phyloP scores from a whole-genome alignment of 1,140 invertebrate species.

The Calosoma granatense region DNA sequence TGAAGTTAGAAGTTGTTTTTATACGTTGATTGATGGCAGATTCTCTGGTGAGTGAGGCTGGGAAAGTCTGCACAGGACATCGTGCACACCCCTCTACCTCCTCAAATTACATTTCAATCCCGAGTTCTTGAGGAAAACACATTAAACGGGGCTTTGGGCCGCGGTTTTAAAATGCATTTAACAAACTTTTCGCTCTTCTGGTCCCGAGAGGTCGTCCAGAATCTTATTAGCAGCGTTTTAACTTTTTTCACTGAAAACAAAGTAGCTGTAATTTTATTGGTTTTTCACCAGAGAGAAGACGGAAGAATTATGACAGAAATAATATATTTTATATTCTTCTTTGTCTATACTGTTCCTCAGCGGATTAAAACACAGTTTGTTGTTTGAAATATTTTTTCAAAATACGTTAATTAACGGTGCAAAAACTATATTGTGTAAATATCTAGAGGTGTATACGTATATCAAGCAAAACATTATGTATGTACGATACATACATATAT shows the following conservation, averaged over 20 bases:
- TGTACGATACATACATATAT: too few relatives aligned
- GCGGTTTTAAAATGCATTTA: conserved; percentile 2
- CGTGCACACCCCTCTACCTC: neutral
- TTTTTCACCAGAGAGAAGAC: neutral
- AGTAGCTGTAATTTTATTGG: conserved; percentile 5
- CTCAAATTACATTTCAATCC: neutral
- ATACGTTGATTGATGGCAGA: neutral
- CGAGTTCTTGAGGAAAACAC: neutral
- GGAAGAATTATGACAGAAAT: neutral
- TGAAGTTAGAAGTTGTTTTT: neutral
- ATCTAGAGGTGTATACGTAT: too few relatives aligned
- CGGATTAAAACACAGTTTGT: too few relatives aligned
- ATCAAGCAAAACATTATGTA: too few relatives aligned
- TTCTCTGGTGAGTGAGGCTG: neutral
- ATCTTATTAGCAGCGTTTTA: neutral
- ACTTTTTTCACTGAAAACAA: neutral
- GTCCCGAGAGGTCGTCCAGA: neutral
- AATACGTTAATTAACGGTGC: too few relatives aligned
- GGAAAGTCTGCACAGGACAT: neutral
- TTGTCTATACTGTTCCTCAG: too few relatives aligned
- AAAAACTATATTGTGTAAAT: too few relatives aligned
- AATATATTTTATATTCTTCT: neutral
- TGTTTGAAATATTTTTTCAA: too few relatives aligned
- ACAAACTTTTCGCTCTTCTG: neutral
- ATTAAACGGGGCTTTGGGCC: neutral